These are phyloP conservation scores for Meteorus sp. DNA, from an alignment of 1,140 invertebrate genomes.

Conservation along the genomic window DNA sequence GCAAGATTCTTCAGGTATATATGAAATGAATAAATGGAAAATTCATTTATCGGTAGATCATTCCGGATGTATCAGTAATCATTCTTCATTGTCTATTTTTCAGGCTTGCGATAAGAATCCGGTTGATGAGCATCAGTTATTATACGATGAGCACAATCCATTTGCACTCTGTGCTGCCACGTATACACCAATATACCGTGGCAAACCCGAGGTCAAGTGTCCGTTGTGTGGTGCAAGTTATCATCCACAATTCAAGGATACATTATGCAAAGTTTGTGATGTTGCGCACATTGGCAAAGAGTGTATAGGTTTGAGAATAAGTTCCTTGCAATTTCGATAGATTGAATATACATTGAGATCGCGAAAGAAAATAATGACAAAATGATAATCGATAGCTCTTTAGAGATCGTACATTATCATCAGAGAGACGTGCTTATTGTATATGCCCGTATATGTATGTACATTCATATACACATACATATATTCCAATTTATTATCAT, in stretches of 20 bases:
- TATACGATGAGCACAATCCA: slow-evolving; percentile 98
- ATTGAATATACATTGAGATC: slow-evolving; percentile 10
- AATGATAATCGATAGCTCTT: too few relatives aligned
- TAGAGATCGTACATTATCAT: too few relatives aligned
- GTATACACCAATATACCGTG: slow-evolving; percentile 93
- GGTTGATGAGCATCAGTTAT: slow-evolving; percentile 83
- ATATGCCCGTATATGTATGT: too few relatives aligned
- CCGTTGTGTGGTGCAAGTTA: slow-evolving; percentile 91
- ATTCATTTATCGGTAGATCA: not conserved
- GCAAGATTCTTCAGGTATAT: slow-evolving; percentile 79
- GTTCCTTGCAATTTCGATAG: slow-evolving; percentile 69
- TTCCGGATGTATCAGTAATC: not conserved
- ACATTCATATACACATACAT: too few relatives aligned
- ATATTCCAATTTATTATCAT: too few relatives aligned
- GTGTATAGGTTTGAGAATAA: slow-evolving; percentile 83
- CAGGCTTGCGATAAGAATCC: slow-evolving; percentile 91
- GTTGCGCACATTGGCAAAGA: slow-evolving; percentile 93
- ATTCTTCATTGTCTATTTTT: slow-evolving; percentile 30
- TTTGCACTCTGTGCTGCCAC: slow-evolving; percentile 91
- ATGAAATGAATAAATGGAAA: not conserved
- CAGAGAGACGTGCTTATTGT: too few relatives aligned
- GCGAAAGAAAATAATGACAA: too few relatives aligned
- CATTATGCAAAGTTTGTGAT: slow-evolving; percentile 82
- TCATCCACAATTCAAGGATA: slow-evolving; percentile 84
- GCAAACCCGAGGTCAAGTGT: slow-evolving; percentile 94